phyloP scores from a whole-genome alignment of 2,888 invertebrate genomes.

The Drosophila kanekoi region DNA sequence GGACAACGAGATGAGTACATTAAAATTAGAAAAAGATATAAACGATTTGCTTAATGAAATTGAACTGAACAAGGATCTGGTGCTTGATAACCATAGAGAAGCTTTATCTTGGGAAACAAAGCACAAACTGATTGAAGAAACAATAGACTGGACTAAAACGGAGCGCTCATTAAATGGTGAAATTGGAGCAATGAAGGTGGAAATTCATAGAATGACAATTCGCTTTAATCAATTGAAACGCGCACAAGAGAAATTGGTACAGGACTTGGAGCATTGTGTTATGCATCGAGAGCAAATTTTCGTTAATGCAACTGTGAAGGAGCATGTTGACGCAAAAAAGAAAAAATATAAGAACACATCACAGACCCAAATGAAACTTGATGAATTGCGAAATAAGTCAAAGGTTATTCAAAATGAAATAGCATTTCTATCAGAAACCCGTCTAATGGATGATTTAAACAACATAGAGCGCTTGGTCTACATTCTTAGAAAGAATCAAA shows the following conservation, averaged over 20 bases:
- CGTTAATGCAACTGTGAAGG: slow-evolving; percentile 86
- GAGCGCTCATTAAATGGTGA: slow-evolving; percentile 90
- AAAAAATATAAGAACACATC: slow-evolving; percentile 85
- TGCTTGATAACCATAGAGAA: slow-evolving; percentile 89
- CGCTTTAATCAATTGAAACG: slow-evolving; percentile 82
- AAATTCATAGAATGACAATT: slow-evolving; percentile 94
- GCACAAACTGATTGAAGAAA: slow-evolving; percentile 90
- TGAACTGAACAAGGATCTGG: slow-evolving; percentile 86
- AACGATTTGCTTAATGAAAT: slow-evolving; percentile 89
- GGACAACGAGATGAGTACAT: slow-evolving; percentile 89
- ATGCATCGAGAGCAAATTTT: slow-evolving; percentile 88
- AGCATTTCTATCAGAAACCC: slow-evolving; percentile 66
- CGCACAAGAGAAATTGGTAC: slow-evolving; percentile 85
- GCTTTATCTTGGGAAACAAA: slow-evolving; percentile 93
- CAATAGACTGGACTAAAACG: slow-evolving; percentile 88
- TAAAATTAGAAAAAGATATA: slow-evolving; percentile 89
- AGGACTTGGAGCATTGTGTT: slow-evolving; percentile 89
- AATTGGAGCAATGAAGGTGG: slow-evolving; percentile 90
- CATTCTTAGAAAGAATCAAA: slow-evolving; percentile 68
- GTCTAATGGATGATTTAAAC: slow-evolving; percentile 64
- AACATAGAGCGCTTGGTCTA: slow-evolving; percentile 70
- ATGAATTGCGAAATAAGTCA: slow-evolving; percentile 87
- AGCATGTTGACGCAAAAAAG: slow-evolving; percentile 85
- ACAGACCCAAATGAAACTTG: slow-evolving; percentile 86
- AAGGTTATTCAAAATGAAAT: slow-evolving; percentile 86